Evolutionary conservation across 2,113 vertebrate genomes (phyloP).

Genomic region (Leucopternis melanops): DNA sequence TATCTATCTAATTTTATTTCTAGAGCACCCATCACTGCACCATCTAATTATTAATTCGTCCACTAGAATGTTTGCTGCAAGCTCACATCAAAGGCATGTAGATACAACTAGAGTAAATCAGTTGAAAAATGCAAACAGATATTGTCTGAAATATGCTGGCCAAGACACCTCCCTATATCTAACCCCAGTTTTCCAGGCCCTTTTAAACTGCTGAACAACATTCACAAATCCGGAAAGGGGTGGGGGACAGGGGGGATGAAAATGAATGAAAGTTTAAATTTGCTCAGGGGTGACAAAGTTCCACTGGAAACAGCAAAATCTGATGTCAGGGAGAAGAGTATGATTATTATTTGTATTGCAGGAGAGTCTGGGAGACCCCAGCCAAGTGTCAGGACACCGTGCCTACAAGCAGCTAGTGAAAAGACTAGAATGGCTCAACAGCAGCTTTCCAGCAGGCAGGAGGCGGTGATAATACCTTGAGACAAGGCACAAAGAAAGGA

Average conservation of each 20-base stretch:
- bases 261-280: not conserved
- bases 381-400: not conserved
- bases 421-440: not conserved
- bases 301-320: not conserved
- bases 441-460: not conserved
- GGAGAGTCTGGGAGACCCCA: not conserved
- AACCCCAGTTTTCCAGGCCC: not conserved
- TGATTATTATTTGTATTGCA: not conserved
- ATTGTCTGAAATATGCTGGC: not conserved
- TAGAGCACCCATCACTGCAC: not conserved
- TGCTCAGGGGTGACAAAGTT: not conserved
- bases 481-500: not conserved
- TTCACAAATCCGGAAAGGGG: not conserved
- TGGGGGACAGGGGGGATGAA: not conserved
- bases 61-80: not conserved
- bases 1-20: not conserved
- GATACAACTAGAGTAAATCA: not conserved
- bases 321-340: not conserved
- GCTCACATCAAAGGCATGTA: not conserved
- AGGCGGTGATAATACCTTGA: not conserved
- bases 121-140: not conserved
- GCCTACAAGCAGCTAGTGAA: not conserved
- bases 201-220: not conserved
- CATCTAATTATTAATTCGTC: not conserved
- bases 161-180: not conserved